Evolutionary conservation across 2,888 invertebrate species (phyloP), one percentile per base, ranked within the genome.

Genomic region (Agriotes lineatus): DNA sequence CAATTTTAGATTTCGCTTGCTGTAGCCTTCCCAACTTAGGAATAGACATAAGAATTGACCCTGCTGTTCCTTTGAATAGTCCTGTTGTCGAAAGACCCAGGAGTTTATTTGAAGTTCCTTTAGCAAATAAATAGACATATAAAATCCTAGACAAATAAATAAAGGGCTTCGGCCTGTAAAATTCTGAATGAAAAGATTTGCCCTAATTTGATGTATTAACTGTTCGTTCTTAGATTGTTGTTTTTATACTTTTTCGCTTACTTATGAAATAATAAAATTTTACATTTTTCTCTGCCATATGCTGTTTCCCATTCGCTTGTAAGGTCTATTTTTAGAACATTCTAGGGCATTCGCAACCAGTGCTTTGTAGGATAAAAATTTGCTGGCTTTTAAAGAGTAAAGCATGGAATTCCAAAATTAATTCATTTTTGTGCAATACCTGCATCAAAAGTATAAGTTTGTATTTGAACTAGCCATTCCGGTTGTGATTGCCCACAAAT

Each of bases 251-350:
- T 44, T 18, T 19, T 33, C 19, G 59, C 59, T 60, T 59, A 19
- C 10, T 37, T 58, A 48, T 30, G 48, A 33, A 33, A 60, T 60
- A 60, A 48, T 33, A 19, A 45, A 44, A 48, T 60, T 60, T 60
- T 60, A 33, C 33, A 44, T 44, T 60, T 58, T 48, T 58, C 58
- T 58, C 48, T 48, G 39, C 45, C 48, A 65, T 39, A 65, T 50
- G 65, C 65, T 65, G 37, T 58, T 58, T 50, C 65, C 57, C 50
- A 48, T 50, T 65, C 39, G 65, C 65, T 65, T 65, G 22, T 50
- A 65, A 56, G 16, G 45, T 58, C 44, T 44, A 63, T 56, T 22
- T 52, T 63, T 33, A 63, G 44, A 19, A 42, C 45, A 44, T n/a
- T 20, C 19, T 35, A 44, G 16, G 45, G 22, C 44, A 63, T 63